phyloP scores from a whole-genome alignment of 1,140 invertebrate genomes.

The Nymphalis io region DNA sequence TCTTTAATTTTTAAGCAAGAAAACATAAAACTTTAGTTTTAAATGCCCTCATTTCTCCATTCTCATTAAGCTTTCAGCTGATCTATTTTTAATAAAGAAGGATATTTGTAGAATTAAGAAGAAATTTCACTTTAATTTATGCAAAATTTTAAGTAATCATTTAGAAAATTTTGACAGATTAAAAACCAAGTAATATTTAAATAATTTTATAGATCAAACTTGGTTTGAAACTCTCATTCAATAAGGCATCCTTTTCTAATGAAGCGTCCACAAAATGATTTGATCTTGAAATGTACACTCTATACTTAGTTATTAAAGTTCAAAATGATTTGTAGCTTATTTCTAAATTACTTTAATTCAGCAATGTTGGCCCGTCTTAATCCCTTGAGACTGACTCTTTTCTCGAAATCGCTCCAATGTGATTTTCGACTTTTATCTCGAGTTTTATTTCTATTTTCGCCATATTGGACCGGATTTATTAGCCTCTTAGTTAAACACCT shows the following conservation, averaged over 20 bases:
- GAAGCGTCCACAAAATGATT: conserved; percentile 8
- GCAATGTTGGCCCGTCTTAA: conserved; percentile 39
- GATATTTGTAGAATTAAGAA: too few species aligned
- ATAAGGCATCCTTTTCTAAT: conserved; percentile 31
- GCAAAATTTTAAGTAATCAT: too few species aligned
- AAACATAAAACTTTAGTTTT: too few species aligned
- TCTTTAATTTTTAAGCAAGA: too few species aligned
- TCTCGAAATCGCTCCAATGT: conserved; percentile 40
- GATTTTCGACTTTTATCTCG: conserved; percentile 45
- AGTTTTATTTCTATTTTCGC: conserved; percentile 41
- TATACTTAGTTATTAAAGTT: conserved; percentile 15
- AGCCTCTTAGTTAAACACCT: conserved; percentile 22
- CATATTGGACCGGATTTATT: conserved; percentile 42
- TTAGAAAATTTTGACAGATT: background rate
- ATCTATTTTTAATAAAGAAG: too few species aligned
- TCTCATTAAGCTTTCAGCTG: too few species aligned
- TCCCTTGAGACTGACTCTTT: conserved; percentile 40
- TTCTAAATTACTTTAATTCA: conserved; percentile 45
- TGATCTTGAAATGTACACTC: conserved; percentile 14
- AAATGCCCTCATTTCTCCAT: too few species aligned
- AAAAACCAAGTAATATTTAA: background rate
- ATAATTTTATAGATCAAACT: background rate
- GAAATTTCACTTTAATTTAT: too few species aligned
- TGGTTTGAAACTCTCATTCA: background rate
- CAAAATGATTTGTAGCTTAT: conserved; percentile 28